Evolutionary conservation across 2,797 vertebrate species (phyloP).

Genomic region (Xenopus petersii): DNA sequence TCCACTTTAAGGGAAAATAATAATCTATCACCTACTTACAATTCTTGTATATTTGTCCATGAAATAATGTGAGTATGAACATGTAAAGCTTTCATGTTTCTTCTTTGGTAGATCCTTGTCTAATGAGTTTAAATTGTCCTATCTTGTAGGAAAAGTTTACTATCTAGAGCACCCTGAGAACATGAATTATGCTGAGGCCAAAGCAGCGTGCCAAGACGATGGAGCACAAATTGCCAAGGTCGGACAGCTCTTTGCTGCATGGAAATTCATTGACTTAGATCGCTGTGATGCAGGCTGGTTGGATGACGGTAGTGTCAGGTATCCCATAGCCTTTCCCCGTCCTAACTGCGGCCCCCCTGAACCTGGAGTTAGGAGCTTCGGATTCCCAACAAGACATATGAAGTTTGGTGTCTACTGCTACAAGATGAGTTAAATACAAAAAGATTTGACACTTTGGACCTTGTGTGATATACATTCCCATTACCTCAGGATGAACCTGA

Average conservation of each 20-base stretch:
- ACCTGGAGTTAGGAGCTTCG: constrained; percentile 77
- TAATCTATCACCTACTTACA: too few species aligned
- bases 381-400: constrained; percentile 71
- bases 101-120: too few species aligned
- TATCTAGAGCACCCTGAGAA: constrained; percentile 65
- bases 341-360: constrained; percentile 72
- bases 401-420: constrained; percentile 81
- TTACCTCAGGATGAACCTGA: background rate
- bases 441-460: constrained; percentile 2
- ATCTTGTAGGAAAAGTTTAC: constrained; percentile 76
- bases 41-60: too few species aligned
- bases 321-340: constrained; percentile 73
- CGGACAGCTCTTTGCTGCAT: constrained; percentile 82
- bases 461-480: constrained; percentile 6
- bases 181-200: constrained; percentile 76
- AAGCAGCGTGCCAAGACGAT: constrained; percentile 66
- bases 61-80: too few species aligned
- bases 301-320: constrained; percentile 79
- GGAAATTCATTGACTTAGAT: constrained; percentile 78
- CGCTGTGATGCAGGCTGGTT: constrained; percentile 81
- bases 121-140: background rate
- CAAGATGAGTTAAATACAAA: constrained; percentile 57
- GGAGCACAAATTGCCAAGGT: constrained; percentile 73
- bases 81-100: too few species aligned
- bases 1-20: too few species aligned